Conservation (phyloP, 2,797 vertebrate species). For the Poeciliopsis gracilis region DNA sequence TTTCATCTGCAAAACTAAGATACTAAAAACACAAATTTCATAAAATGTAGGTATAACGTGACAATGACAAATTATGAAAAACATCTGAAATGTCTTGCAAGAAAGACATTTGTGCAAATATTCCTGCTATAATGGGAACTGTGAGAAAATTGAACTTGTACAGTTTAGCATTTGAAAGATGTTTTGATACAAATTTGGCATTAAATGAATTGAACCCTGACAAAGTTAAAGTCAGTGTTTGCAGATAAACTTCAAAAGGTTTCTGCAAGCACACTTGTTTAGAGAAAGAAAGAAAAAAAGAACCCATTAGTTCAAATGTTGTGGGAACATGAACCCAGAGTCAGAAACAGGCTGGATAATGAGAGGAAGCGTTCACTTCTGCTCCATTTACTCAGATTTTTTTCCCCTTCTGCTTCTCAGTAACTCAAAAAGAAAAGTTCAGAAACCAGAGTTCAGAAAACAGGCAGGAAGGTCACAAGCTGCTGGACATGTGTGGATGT, state of each 20-base stretch:
- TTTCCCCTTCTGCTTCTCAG: slow-evolving; percentile 33
- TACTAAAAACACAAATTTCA: neutral
- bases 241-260: neutral
- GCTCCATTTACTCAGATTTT: slow-evolving; percentile 62
- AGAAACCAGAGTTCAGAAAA: slow-evolving; percentile 34
- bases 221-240: neutral
- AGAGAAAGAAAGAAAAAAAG: neutral
- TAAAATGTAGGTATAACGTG: neutral
- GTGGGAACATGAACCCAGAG: slow-evolving; percentile 24
- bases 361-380: slow-evolving; percentile 65
- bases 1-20: neutral
- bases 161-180: neutral
- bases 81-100: neutral
- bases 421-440: slow-evolving; percentile 24
- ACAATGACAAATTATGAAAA: neutral
- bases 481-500: slow-evolving; percentile 25
- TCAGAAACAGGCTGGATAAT: slow-evolving; percentile 49
- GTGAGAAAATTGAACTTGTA: neutral
- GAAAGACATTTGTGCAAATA: neutral
- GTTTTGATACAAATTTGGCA: neutral
- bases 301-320: slow-evolving; percentile 12
- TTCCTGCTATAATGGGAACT: neutral
- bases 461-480: slow-evolving; percentile 48
- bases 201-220: slow-evolving; percentile 9
- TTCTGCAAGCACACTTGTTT: neutral